A percentile compares a stretch with the other conserved stretches of the same genome.
These are phyloP conservation scores for Pampusana beccarii DNA, from an alignment of 2,113 vertebrate species.

Conservation along the genomic window DNA sequence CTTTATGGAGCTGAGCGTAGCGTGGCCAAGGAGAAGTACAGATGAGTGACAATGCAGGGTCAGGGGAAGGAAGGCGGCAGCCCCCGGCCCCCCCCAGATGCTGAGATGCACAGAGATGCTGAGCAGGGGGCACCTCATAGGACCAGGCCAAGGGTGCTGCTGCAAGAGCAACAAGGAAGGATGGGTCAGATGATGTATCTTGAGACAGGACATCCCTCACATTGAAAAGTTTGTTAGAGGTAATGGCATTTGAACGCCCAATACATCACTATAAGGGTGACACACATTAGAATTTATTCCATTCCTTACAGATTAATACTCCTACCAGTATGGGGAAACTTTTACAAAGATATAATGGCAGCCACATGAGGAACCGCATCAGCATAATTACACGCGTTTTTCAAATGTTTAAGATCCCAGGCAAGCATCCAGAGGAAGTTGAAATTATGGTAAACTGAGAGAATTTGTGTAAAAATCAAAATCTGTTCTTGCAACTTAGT, in stretches of 20 bases:
- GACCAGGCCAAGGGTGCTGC: not conserved
- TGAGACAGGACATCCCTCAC: not conserved
- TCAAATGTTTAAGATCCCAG: not conserved
- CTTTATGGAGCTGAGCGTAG: constrained; percentile 10
- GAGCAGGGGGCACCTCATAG: not conserved
- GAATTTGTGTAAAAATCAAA: not conserved
- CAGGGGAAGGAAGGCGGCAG: not conserved
- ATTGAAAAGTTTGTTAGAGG: not conserved
- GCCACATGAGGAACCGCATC: not conserved
- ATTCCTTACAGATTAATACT: not conserved
- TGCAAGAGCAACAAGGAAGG: not conserved
- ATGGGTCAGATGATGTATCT: not conserved
- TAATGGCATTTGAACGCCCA: not conserved
- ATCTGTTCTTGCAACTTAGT: not conserved
- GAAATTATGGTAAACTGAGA: not conserved
- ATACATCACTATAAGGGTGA: not conserved
- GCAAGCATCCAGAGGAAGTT: not conserved
- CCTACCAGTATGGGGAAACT: not conserved
- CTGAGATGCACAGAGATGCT: accelerated
- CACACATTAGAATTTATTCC: not conserved
- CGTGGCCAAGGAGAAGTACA: constrained; percentile 30
- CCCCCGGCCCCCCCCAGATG: not conserved
- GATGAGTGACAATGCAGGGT: not conserved
- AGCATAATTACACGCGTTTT: not conserved
- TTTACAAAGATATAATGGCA: not conserved